Evolutionary conservation across 1,140 invertebrate genomes (phyloP).

Genomic region (Polyergus mexicanus): DNA sequence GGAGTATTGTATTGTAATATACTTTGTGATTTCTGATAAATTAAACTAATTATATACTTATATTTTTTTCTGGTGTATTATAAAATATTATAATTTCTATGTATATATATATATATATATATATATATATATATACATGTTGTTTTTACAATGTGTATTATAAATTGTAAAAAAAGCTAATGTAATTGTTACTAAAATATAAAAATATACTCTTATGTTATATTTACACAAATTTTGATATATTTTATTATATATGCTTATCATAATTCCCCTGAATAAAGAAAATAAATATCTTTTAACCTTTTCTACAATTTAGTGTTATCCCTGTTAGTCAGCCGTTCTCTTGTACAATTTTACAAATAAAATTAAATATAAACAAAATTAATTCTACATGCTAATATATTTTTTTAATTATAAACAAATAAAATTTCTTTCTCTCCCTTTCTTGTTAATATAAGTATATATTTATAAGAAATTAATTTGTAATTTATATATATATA

Average conservation of each 20-base stretch:
- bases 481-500: neutral
- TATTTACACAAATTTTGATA: neutral
- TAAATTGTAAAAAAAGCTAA: conserved; percentile 24
- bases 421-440: neutral
- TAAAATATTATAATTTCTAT: neutral
- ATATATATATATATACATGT: neutral
- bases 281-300: neutral
- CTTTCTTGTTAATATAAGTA: neutral
- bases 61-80: neutral
- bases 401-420: conserved; percentile 9
- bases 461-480: neutral
- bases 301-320: neutral
- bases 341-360: neutral
- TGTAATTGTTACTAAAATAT: neutral
- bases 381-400: conserved; percentile 1
- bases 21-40: neutral
- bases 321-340: neutral
- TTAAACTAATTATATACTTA: neutral
- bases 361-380: conserved; percentile 13
- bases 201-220: neutral
- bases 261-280: neutral
- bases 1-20: neutral
- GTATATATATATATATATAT: neutral
- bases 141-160: neutral
- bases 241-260: neutral